Evolutionary conservation across 2,113 vertebrate species (phyloP), one percentile per base, ranked within the genome.

Genomic region (Leucopsar rothschildi): DNA sequence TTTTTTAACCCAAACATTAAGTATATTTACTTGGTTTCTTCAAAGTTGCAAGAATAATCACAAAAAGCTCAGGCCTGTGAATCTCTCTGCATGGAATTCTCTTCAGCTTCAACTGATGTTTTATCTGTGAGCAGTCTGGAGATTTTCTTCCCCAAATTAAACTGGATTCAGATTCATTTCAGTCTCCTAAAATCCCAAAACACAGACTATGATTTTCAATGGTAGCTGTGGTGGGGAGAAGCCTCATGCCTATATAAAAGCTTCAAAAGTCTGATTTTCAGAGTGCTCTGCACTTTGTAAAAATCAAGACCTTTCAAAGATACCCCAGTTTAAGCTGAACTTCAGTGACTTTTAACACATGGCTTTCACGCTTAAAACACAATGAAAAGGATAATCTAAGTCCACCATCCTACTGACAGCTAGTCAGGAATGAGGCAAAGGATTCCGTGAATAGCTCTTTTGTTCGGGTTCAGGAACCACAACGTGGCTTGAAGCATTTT

Each of bases 131-230:
- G 37, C 42, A 83, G 42, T 61, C 59, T 77, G 68, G 64, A 86
- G 72, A 65, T 86, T 86, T 73, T 52, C 77, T 69, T 39, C 75
- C 81, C 77, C 77, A 92, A 72, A 86, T 80, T 80, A 88, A 88
- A 73, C 28, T 77, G 71, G 63, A 95, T 77, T 91, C 80, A 89
- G 56, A 86, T 25, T 72, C 50, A 69, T 79, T 95, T 95, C 70
- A 71, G 68, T 31, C 40, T 93, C 52, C 92, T 94, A 89, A 84
- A 95, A 93, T 87, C 57, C 57, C 57, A 45, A 92, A 91, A 91
- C 21, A 70, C 28, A 91, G 64, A 82, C 53, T 84, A 71, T 50
- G 61, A 92, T 72, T 94, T 93, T 85, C 82, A 82, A 20, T 59
- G 71, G 40, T 15, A 77, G 64, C 37, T 47, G 20, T 11, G 85